Base-by-base conservation (phyloP, 2,797 vertebrate genomes). In the Anguilla marmorata region DNA sequence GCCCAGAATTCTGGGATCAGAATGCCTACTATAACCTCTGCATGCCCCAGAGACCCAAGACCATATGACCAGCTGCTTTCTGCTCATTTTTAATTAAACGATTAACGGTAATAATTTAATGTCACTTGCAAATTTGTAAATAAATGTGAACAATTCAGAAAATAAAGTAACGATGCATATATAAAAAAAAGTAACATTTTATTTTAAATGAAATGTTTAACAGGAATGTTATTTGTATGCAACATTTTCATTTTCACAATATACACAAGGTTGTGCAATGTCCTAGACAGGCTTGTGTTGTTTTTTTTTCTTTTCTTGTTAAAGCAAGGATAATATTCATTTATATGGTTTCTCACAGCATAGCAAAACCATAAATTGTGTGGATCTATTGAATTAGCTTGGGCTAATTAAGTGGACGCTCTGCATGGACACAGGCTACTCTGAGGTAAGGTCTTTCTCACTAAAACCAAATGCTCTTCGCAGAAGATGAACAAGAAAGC, bases 21-120 rank as follows among this genome's bases (percentile, higher is more conserved):
- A 97, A 96, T 0, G 97, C 98, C 0, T 98, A 98, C 93, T 99
- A 99, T 88, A 99, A 99, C 90, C 95, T 99, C 41, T 99, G 99
- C 93, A 95, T 99, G 94, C 98, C 99, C 92, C 98, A 97, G 87
- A 96, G 97, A 92, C 97, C 97, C 14, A 97, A 94, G 91, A 88
- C 88, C 90, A 95, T 99, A 92, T 99, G 93, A 97, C 48, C 48
- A 9, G 50, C 50, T 76, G 16, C 19, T 58, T 50, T 27, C n/a
- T 48, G 63, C n/a, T 69, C 24, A 0, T 27, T 69, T 63, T 50
- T 11, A 45, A 41, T 79, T 19, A 7, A 33, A 72, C 2, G 1
- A 30, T 27, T 27, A 27, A 33, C 0, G 24, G 6, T 50, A 50
- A 2, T 50, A 50, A 48, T 82, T 82, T 24, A 48, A 82, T n/a